Base-by-base conservation (phyloP, 2,888 invertebrate species). In the Buathra laborator region DNA sequence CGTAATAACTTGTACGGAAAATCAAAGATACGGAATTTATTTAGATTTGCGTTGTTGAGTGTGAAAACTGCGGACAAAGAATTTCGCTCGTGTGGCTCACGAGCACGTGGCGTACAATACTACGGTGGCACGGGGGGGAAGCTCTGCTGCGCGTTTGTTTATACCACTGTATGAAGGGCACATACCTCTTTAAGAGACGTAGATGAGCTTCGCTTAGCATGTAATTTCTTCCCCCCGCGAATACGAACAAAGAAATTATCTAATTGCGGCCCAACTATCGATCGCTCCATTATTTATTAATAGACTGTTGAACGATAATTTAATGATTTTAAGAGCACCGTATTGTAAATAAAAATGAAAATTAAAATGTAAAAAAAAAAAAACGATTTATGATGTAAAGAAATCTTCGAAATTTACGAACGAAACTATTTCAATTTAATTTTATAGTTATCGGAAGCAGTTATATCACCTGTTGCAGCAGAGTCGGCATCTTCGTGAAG, bases 391-490 rank as follows among this genome's bases (percentile, higher is more conserved):
- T 37, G 5, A 37, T 9, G 9, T 37, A 37, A 7, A 0, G 1
- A 37, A 37, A 37, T 37, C 7, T 37, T 37, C 9, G 37, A 37
- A 9, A 4, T 37, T 7, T 37, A 37, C 9, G 37, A 37, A 37
- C 37, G 37, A 37, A 5, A 37, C 37, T 9, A 37, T 37, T 37
- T 37, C 37, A 10, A 48, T 12, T n/a, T 12, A n/a, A 48, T 48
- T 48, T 48, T 9, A 78, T 56, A 32, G 12, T 53, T 76, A 51
- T 24, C 4, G 24, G 12, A 56, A 56, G 19, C 19, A 37, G 24
- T 51, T 12, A 62, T 44, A 37, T 92, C 89, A 93, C 93, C 91
- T 92, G 90, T 91, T 90, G 90, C 88, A 90, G 87, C 74, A 90
- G 83, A n/a, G 90, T 89, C 70, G 90, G 85, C 92, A 93, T 93